phyloP scores from a whole-genome alignment of 1,140 invertebrate genomes.

The Scaptomyza pallida region DNA sequence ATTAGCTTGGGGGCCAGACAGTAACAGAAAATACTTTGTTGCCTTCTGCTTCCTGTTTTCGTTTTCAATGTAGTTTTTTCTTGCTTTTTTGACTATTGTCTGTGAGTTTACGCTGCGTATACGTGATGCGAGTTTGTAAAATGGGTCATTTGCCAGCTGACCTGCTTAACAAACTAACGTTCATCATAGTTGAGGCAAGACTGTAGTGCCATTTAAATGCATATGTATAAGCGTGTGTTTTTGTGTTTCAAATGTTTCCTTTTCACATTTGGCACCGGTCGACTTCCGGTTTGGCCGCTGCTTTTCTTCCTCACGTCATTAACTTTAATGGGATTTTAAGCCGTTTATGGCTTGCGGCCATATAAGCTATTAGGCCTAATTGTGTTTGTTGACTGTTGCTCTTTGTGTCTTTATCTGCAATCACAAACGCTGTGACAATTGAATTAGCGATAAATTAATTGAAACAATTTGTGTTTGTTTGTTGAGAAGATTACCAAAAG shows the following conservation, averaged over 20 bases:
- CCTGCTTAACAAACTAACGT: constrained; percentile 4
- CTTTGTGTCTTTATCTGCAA: constrained; percentile 25
- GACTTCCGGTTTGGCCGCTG: neutral
- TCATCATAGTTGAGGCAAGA: constrained; percentile 6
- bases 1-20: constrained; percentile 59
- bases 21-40: constrained; percentile 26
- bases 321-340: constrained; percentile 53
- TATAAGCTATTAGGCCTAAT: constrained; percentile 67
- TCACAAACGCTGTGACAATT: constrained; percentile 40
- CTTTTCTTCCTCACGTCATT: constrained; percentile 16
- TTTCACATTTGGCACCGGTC: constrained; percentile 26
- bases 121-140: constrained; percentile 30
- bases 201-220: constrained; percentile 23
- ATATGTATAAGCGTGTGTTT: constrained; percentile 37
- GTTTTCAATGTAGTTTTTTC: constrained; percentile 56
- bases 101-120: constrained; percentile 41
- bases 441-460: constrained; percentile 68
- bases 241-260: constrained; percentile 49
- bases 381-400: constrained; percentile 44
- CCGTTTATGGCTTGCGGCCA: constrained; percentile 53
- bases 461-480: constrained; percentile 17
- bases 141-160: constrained; percentile 23
- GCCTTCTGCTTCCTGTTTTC: constrained; percentile 45
- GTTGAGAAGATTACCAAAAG: neutral
- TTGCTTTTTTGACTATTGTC: constrained; percentile 31